phyloP scores from a whole-genome alignment of 2,113 vertebrate species.

The Crotalus helleri region DNA sequence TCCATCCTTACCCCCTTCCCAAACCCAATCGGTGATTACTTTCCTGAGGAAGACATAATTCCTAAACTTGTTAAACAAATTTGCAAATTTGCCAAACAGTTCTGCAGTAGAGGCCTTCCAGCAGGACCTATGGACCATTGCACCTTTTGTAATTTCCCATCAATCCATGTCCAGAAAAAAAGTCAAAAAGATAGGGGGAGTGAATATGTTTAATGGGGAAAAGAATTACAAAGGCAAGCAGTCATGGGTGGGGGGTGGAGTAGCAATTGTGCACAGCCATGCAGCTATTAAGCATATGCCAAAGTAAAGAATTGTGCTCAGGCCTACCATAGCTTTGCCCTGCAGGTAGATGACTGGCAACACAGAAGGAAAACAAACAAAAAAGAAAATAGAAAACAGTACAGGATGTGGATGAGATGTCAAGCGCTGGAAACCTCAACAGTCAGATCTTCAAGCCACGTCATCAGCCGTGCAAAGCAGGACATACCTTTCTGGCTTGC shows the following conservation, averaged over 20 bases:
- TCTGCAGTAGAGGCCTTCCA: constrained; percentile 56
- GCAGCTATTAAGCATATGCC: constrained; percentile 73
- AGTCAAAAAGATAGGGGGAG: constrained; percentile 55
- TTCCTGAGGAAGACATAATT: constrained; percentile 64
- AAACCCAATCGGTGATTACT: constrained; percentile 53
- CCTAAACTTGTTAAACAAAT: constrained; percentile 64
- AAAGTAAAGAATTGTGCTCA: constrained; percentile 73
- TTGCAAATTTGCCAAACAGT: constrained; percentile 66
- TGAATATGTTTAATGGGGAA: constrained; percentile 48
- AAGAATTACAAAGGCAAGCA: constrained; percentile 60
- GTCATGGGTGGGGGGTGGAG: not conserved
- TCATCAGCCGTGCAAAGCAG: constrained; percentile 80
- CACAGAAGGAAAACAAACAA: constrained; percentile 68
- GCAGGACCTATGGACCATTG: constrained; percentile 63
- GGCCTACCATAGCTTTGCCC: constrained; percentile 69
- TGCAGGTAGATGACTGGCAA: constrained; percentile 74
- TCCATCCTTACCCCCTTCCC: constrained; percentile 29
- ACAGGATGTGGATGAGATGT: constrained; percentile 68
- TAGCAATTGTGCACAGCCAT: constrained; percentile 57
- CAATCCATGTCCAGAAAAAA: constrained; percentile 58
- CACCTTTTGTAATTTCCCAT: constrained; percentile 62
- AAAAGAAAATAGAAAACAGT: constrained; percentile 67
- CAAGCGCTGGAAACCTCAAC: constrained; percentile 68
- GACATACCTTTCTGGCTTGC: constrained; percentile 86
- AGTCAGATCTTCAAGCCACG: constrained; percentile 75